Percentiles rank a stretch among this genome's conserved stretches.
These are phyloP conservation scores for Mythimna albipuncta DNA, from an alignment of 2,888 invertebrate genomes.

Conservation along the genomic window DNA sequence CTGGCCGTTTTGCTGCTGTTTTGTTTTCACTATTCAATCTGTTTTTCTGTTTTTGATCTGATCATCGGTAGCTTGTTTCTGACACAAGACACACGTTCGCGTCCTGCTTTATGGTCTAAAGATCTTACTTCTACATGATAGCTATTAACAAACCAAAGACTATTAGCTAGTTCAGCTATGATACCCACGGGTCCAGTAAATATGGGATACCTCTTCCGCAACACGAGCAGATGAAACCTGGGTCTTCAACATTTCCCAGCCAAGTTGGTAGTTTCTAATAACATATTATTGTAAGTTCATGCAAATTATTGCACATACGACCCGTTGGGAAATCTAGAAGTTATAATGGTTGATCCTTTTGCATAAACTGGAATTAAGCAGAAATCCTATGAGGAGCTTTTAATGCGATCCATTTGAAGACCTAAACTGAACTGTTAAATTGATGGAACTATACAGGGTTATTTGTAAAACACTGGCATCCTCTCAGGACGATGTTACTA, in stretches of 20 bases:
- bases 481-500: too few species aligned
- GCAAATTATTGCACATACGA: background rate
- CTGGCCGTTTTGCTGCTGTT: too few species aligned
- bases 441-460: too few species aligned
- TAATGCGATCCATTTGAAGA: too few species aligned
- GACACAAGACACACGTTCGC: too few species aligned
- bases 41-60: too few species aligned
- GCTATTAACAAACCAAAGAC: background rate
- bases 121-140: background rate
- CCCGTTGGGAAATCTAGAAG: slow-evolving; percentile 29
- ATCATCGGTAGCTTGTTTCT: too few species aligned
- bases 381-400: background rate
- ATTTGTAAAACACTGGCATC: too few species aligned
- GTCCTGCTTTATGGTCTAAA: background rate
- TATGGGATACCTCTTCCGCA: background rate
- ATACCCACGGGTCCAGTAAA: background rate
- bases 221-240: background rate
- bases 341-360: background rate
- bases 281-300: slow-evolving; percentile 15
- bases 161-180: background rate
- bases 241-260: background rate
- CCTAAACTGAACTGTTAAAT: too few species aligned
- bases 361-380: background rate
- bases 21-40: too few species aligned
- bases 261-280: slow-evolving; percentile 14